Conservation (phyloP, 2,113 vertebrate genomes). For the Thomomys bottae region DNA sequence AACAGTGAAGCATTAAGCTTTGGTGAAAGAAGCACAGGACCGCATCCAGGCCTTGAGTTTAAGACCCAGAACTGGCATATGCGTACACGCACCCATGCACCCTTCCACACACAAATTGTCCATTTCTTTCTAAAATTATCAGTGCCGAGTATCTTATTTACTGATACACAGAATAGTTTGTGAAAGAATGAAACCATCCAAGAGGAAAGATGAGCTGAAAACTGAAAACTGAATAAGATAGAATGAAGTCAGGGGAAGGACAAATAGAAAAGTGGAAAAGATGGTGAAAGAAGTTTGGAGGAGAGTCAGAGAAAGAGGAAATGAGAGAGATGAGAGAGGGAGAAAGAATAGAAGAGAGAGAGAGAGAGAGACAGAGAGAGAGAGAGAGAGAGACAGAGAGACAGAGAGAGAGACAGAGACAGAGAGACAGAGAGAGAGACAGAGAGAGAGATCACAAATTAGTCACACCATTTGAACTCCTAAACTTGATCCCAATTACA, state of each 20-base stretch:
- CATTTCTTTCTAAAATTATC: not conserved
- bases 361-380: not conserved
- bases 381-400: not conserved
- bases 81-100: no score
- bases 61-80: no score
- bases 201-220: not conserved
- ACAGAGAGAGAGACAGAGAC: no score
- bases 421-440: no score
- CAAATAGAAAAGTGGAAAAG: not conserved
- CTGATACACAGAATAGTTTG: not conserved
- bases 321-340: not conserved
- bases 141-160: not conserved
- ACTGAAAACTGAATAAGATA: not conserved
- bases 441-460: not conserved
- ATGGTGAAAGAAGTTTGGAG: accelerated
- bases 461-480: not conserved
- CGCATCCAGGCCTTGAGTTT: no score
- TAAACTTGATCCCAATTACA: not conserved
- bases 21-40: no score
- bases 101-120: no score
- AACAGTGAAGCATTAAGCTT: no score
- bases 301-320: no score
- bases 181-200: not conserved
- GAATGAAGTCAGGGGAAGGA: no score
- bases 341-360: not conserved